Base-by-base conservation (phyloP, 2,113 vertebrate genomes). In the Motacilla alba region DNA sequence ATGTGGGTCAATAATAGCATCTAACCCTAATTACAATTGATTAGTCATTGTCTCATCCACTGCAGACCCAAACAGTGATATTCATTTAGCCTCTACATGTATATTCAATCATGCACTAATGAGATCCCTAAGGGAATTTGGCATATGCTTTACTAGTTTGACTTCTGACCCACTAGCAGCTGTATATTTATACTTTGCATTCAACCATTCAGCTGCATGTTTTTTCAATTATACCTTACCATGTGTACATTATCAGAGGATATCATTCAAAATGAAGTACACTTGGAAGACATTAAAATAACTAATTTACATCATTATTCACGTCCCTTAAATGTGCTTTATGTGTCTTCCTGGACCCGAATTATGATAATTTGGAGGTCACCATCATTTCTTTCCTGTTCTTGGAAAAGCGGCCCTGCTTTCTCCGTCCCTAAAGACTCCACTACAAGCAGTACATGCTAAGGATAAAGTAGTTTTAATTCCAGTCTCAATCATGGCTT, bases 281-380 rank as follows among this genome's bases (percentile, higher is more conserved):
- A 97, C 98, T 98, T 98, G 98, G 98, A 98, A 98, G 96, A 97
- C 96, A 98, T 98, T 98, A 98, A 98, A 98, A 96, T 97, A 98
- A 98, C 96, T 95, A 98, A 98, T 98, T 97, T 97, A 97, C 96
- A 96, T 98, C 97, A 97, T 98, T 97, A 97, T 97, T 98, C 97
- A 98, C 60, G 28, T 98, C 95, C 96, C 97, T 98, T 96, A 97
- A 97, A 95, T 92, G 96, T 85, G 83, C 95, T 96, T 85, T 96
- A 95, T 97, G 90, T 90, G 92, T 95, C 93, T 96, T 97, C 94
- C 97, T 96, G 94, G 95, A 91, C 94, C 83, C 66, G 64, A 97
- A 90, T 96, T 96, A 95, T 92, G 90, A 87, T 97, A 95, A 97
- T 97, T 98, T 98, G 86, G 73, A 97, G 96, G 96, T 96, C 96